Percentiles rank a stretch among this genome's conserved stretches.
These are phyloP conservation scores for Mungos mungo DNA, from an alignment of 2,113 vertebrate species.

Conservation along the genomic window DNA sequence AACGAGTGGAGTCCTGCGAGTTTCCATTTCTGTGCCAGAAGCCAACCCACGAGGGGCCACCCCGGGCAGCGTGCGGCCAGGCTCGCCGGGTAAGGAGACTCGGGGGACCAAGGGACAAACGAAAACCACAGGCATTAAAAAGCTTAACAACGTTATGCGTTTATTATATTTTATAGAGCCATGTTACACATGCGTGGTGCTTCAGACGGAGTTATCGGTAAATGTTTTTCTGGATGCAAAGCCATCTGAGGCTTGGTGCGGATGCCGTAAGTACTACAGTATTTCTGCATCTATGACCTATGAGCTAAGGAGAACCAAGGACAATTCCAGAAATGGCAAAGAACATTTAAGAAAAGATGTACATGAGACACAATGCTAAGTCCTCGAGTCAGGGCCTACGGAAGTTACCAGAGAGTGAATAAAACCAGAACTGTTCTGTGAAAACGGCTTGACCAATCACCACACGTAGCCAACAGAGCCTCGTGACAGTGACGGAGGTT, in stretches of 20 bases:
- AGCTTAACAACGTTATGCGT: constrained; percentile 74
- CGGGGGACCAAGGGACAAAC: constrained; percentile 37
- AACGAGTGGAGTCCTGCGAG: neutral
- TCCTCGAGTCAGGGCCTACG: constrained; percentile 60
- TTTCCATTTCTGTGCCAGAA: neutral
- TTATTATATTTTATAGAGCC: constrained; percentile 79
- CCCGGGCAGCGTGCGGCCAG: neutral
- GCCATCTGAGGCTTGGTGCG: constrained; percentile 75
- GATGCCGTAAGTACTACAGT: constrained; percentile 77
- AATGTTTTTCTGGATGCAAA: constrained; percentile 79
- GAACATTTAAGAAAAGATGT: constrained; percentile 71
- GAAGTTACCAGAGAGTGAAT: constrained; percentile 42
- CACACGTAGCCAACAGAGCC: neutral
- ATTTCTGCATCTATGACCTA: constrained; percentile 79
- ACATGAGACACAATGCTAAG: constrained; percentile 67
- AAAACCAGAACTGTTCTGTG: constrained; percentile 11
- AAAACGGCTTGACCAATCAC: neutral
- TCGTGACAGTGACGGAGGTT: neutral
- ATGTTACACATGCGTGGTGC: constrained; percentile 80
- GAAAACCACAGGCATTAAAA: constrained; percentile 49
- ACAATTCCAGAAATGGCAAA: constrained; percentile 78
- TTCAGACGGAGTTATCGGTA: constrained; percentile 70
- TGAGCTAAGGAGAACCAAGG: constrained; percentile 79
- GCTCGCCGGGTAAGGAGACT: fast-evolving
- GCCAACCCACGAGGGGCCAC: neutral